Evolutionary conservation across 2,113 vertebrate genomes (phyloP).

Genomic region (Aix galericulata): DNA sequence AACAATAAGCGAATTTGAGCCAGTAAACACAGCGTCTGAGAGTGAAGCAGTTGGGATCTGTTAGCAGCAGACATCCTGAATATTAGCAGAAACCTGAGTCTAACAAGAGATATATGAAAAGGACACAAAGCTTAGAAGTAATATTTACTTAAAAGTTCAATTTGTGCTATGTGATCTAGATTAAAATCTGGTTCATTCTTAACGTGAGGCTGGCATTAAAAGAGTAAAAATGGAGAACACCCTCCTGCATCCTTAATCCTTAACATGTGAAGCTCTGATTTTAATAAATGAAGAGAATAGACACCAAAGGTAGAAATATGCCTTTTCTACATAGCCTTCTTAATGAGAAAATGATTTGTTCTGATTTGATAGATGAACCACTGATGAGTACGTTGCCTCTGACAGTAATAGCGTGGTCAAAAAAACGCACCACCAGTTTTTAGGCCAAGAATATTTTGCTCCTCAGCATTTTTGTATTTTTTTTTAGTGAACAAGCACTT

Average conservation of each 20-base stretch:
- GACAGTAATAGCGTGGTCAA: not conserved
- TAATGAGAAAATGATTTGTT: constrained; percentile 21
- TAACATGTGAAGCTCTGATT: not conserved
- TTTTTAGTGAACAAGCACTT: not conserved
- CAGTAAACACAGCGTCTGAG: not conserved
- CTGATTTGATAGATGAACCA: constrained; percentile 12
- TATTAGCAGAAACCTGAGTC: not conserved
- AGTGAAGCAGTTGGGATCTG: not conserved
- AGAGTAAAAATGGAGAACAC: not conserved
- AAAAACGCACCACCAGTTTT: not conserved
- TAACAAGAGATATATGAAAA: not conserved
- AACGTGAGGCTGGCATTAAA: not conserved
- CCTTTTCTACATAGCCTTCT: not conserved
- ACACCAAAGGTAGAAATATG: not conserved
- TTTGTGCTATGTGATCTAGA: not conserved
- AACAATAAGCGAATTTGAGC: not conserved
- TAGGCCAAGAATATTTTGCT: constrained; percentile 1
- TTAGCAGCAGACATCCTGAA: not conserved
- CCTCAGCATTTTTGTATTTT: not conserved
- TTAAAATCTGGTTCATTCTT: not conserved
- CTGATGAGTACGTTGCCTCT: not conserved
- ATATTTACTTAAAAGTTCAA: not conserved
- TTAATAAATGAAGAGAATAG: not conserved
- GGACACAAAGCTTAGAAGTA: not conserved
- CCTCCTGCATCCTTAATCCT: not conserved